phyloP scores from a whole-genome alignment of 2,113 vertebrate species.

The Actenoides lindsayi region DNA sequence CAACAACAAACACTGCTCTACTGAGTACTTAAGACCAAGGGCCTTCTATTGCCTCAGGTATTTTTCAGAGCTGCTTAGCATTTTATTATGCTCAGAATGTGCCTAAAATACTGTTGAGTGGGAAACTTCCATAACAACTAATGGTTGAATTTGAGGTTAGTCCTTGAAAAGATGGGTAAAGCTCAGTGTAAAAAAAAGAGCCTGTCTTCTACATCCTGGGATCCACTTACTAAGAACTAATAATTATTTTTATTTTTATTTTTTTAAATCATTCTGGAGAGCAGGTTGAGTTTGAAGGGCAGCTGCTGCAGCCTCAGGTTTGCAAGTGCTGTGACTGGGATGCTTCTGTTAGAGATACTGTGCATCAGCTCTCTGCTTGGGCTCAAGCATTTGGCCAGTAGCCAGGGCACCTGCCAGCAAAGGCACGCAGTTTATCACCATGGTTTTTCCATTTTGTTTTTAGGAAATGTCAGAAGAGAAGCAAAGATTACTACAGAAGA shows the following conservation, averaged over 20 bases:
- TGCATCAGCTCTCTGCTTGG: too few species aligned
- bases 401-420: accelerated
- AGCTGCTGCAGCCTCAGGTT: neutral
- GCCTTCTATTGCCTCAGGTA: neutral
- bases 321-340: neutral
- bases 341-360: neutral
- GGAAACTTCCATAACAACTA: neutral
- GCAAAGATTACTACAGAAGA: conserved; percentile 90
- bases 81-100: neutral
- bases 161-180: accelerated
- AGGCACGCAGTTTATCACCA: too few species aligned
- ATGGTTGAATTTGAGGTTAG: neutral
- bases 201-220: accelerated
- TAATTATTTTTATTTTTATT: too few species aligned
- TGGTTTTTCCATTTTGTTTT: neutral
- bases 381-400: neutral
- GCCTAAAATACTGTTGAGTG: neutral
- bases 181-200: neutral
- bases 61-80: neutral
- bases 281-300: accelerated
- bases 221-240: neutral
- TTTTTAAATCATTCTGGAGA: neutral
- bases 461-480: conserved; percentile 86
- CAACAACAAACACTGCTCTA: neutral
- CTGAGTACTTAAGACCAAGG: neutral